Evolutionary conservation across 2,797 vertebrate genomes (phyloP), one percentile per base, ranked within the genome.

Genomic region (Psittacula derbiana): DNA sequence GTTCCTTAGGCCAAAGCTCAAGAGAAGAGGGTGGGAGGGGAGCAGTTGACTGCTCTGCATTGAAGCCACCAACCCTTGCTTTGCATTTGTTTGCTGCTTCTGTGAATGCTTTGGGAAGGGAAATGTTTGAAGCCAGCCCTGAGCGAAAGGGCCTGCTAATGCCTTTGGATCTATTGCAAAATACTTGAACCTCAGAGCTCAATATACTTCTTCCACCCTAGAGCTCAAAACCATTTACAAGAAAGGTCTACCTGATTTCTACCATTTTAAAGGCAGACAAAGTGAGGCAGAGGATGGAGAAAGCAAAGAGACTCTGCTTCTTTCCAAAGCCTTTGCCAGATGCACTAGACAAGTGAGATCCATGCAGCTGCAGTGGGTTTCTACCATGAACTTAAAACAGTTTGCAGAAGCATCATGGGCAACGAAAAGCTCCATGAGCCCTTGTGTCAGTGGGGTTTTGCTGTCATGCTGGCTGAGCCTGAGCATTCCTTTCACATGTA

Each of bases 11-110:
- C 33, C 69, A 61, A 65, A 80, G 14, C 20, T 21, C 8, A 5
- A 60, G 40, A 36, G 33, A 41, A 38, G 18, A 55, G 67, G 17
- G 23, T 41, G 46, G 52, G 18, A 84, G 43, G 16, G 31, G 10
- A 57, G 6, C 0, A 1, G 66, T 16, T 4, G 44, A 8, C 3
- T 0, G 2, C 9, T 44, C 17, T 4, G 7, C 44, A 21, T n/a
- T n/a, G 58, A 44, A 85, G n/a, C 5, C 50, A 70, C 14, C 18
- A 8, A 27, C 3, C 1, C 23, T 20, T 9, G 3, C 5, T 19
- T 13, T 74, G 71, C 30, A 4, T 20, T 40, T 43, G 30, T 14
- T 25, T 70, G 15, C 36, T 73, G 17, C 57, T 70, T 30, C 76
- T 18, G 16, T 19, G 52, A 46, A 27, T 15, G 6, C 38, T 55